Conservation (phyloP, 2,888 invertebrate genomes). For the Iphiclides podalirius region DNA sequence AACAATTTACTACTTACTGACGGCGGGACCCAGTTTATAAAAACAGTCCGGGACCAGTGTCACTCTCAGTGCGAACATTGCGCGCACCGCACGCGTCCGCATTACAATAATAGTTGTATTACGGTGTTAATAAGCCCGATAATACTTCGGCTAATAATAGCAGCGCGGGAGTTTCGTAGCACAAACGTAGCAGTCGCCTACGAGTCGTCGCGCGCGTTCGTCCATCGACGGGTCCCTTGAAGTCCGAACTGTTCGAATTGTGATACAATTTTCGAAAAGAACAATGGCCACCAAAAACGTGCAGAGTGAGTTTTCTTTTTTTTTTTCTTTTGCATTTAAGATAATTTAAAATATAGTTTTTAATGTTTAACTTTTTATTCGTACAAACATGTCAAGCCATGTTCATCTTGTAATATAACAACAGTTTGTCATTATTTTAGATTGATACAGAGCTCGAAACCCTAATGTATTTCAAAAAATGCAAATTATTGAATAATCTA, state of each 20-base stretch:
- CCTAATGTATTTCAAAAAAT: no score
- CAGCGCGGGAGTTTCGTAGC: conserved; percentile 51
- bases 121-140: conserved; percentile 21
- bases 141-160: conserved; percentile 43
- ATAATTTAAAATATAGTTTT: no score
- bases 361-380: no score
- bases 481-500: no score
- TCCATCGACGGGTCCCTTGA: conserved; percentile 19
- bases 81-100: conserved; percentile 54
- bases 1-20: conserved; percentile 51
- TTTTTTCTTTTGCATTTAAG: conserved; percentile 2
- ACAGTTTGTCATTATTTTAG: no score
- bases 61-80: conserved; percentile 55
- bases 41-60: conserved; percentile 43
- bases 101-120: conserved; percentile 44
- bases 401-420: no score
- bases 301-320: conserved; percentile 45
- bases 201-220: conserved; percentile 43
- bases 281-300: conserved; percentile 51
- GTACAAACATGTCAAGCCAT: no score
- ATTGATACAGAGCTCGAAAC: no score
- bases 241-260: conserved; percentile 26
- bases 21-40: conserved; percentile 37
- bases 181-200: conserved; percentile 54
- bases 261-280: conserved; percentile 20